Percentiles rank a stretch among this genome's conserved stretches.
Evolutionary conservation across 1,140 invertebrate genomes (phyloP).

Genomic region (Ceratina japonica): DNA sequence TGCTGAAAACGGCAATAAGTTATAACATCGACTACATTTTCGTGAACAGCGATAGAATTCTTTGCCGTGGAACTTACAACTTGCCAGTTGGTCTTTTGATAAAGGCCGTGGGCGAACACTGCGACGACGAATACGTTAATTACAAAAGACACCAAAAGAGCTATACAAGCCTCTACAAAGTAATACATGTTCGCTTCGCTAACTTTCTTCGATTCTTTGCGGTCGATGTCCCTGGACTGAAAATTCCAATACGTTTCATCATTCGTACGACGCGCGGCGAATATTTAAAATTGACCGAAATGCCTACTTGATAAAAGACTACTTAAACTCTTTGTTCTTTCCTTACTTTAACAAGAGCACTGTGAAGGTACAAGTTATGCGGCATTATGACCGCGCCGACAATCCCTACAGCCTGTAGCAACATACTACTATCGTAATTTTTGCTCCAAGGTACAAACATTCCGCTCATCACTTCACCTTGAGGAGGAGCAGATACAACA

Average conservation of each 20-base stretch:
- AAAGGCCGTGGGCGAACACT: conserved; percentile 93
- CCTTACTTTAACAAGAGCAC: conserved; percentile 92
- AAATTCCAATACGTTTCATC: conserved; percentile 54
- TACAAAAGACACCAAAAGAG: conserved; percentile 91
- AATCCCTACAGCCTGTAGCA: conserved; percentile 92
- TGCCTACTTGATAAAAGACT: conserved; percentile 35
- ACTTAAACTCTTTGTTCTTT: conserved; percentile 23
- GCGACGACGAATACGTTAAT: conserved; percentile 95
- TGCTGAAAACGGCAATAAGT: conserved; percentile 67
- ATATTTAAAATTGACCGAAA: conserved; percentile 17
- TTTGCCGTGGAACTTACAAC: conserved; percentile 81
- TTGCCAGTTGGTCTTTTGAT: conserved; percentile 84
- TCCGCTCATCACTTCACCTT: conserved; percentile 87
- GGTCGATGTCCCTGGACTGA: conserved; percentile 90
- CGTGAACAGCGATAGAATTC: neutral
- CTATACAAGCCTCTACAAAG: conserved; percentile 91
- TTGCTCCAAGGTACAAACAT: conserved; percentile 91
- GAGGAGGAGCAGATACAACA: conserved; percentile 86
- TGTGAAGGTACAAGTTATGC: conserved; percentile 97
- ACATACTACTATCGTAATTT: conserved; percentile 84
- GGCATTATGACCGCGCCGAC: conserved; percentile 98
- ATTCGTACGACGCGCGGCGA: neutral
- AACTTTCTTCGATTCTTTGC: conserved; percentile 85
- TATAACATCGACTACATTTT: neutral
- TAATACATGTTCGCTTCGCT: conserved; percentile 94